These are phyloP conservation scores for Drosophila stalkeri DNA, from an alignment of 2,888 invertebrate genomes.

Conservation along the genomic window DNA sequence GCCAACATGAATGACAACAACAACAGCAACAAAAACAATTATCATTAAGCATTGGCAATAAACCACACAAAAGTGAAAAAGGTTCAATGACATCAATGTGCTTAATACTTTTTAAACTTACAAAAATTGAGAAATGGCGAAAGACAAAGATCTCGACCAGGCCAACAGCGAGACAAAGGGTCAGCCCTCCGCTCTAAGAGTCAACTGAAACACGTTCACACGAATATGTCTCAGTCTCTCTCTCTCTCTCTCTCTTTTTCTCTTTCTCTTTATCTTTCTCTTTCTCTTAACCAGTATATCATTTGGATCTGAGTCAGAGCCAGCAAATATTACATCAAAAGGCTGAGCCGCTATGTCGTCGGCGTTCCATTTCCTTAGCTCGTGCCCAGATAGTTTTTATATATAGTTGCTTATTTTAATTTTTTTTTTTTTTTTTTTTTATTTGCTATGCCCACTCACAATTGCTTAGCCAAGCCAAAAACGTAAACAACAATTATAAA, in stretches of 20 bases:
- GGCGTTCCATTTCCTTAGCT: slow-evolving; percentile 37
- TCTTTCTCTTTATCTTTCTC: neutral
- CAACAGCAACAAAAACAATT: slow-evolving; percentile 21
- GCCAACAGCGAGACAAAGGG: slow-evolving; percentile 24
- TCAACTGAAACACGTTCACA: slow-evolving; percentile 13
- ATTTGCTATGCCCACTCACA: slow-evolving; percentile 14
- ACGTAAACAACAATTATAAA: slow-evolving; percentile 46
- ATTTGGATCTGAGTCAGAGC: slow-evolving; percentile 38
- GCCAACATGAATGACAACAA: slow-evolving; percentile 29
- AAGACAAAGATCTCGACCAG: slow-evolving; percentile 48
- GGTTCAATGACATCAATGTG: slow-evolving; percentile 64
- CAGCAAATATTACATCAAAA: slow-evolving; percentile 47
- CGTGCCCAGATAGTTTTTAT: slow-evolving; percentile 26
- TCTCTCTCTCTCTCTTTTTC: neutral
- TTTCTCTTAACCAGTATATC: slow-evolving; percentile 9
- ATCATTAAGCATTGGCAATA: slow-evolving; percentile 36
- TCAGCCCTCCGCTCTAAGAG: slow-evolving; percentile 24
- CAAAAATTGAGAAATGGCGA: slow-evolving; percentile 45
- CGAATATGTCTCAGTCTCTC: neutral
- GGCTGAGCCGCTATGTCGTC: slow-evolving; percentile 41
- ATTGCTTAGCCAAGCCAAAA: slow-evolving; percentile 47
- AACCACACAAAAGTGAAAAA: slow-evolving; percentile 24
- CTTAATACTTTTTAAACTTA: slow-evolving; percentile 35
- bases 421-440: neutral
- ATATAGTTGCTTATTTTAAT: slow-evolving; percentile 1